Evolutionary conservation across 1,140 invertebrate species (phyloP), one percentile per base, ranked within the genome.

Genomic region (Lasioglossum baleicum): DNA sequence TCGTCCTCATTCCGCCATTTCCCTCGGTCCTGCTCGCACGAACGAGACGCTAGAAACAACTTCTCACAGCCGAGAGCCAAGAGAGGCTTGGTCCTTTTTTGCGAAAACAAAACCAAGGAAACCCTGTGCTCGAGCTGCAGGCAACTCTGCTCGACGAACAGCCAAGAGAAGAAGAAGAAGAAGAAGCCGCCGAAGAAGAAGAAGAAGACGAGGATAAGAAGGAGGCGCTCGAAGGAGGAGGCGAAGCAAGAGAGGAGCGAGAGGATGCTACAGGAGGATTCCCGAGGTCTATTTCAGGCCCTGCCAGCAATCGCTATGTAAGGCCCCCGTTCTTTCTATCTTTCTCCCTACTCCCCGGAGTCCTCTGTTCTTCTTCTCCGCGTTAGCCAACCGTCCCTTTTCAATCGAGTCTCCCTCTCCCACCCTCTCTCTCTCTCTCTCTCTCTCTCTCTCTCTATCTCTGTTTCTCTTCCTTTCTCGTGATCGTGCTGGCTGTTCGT

Each of bases 201-300:
- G 75, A 75, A 83, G 78, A 78, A 63, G 63, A 61, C 10, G 76
- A 53, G 65, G 56, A 72, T 63, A 22, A 53, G 56, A 7, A 48
- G 61, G 60, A 67, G 69, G 63, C 31, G 70, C 26, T 48, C 42
- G 56, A 83, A 53, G n/a, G 69, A 22, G 68, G 53, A 78, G 48
- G 63, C 64, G 74, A 31, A 63, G 42, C 26, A 70, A 63, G 71
- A 88, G 84, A 75, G 75, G 84, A 74, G 48, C 48, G 48, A 15
- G 77, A 87, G 83, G 86, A 87, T 82, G 86, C 82, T 83, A 83
- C 83, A 85, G 85, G 83, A 83, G 85, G 85, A 90, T 90, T 90
- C 87, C 83, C 89, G 86, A 87, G 90, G 90, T 91, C 91, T 92
- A 92, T 92, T 92, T 91, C 91, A 92, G 84, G 88, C 87, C 84